Percentiles rank a stretch among this genome's conserved stretches.
phyloP scores from a whole-genome alignment of 1,140 invertebrate species.

The Drosophila tristis region DNA sequence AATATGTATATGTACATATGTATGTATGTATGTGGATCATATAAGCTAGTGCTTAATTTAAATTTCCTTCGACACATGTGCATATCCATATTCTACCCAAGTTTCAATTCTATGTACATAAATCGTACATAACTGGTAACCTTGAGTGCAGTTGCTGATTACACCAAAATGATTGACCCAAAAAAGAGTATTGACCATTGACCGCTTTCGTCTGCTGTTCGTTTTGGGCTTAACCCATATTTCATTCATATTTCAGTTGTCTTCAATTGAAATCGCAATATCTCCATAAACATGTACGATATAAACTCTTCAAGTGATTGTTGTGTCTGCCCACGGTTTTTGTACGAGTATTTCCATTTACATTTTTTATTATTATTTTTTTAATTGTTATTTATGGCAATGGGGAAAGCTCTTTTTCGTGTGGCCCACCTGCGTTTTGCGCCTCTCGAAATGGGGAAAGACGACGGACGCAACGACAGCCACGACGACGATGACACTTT shows the following conservation, averaged over 20 bases:
- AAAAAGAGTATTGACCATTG: neutral
- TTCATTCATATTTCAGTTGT: conserved; percentile 7
- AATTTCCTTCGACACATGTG: too few species aligned
- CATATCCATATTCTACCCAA: too few species aligned
- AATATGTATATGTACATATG: too few species aligned
- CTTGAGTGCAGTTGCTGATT: too few species aligned
- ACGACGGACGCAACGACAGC: conserved; percentile 22
- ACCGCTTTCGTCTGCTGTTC: conserved; percentile 7
- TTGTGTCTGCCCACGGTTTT: conserved; percentile 40
- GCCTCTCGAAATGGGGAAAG: conserved; percentile 3
- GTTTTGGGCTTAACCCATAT: conserved; percentile 27
- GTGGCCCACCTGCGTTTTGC: conserved; percentile 37
- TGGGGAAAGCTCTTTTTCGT: conserved; percentile 35
- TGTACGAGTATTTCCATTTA: conserved; percentile 30
- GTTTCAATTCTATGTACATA: too few species aligned
- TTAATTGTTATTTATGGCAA: conserved; percentile 53
- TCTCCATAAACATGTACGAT: conserved; percentile 11
- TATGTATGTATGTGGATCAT: too few species aligned
- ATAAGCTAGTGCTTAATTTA: too few species aligned
- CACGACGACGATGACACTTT: conserved; percentile 22
- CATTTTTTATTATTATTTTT: conserved; percentile 45
- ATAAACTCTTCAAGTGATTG: conserved; percentile 35
- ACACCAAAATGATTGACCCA: conserved; percentile 7
- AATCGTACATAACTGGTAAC: too few species aligned
- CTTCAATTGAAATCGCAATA: conserved; percentile 33